A percentile compares a stretch with the other conserved stretches of the same genome.
Conservation (phyloP, 2,113 vertebrate genomes). For the Mesembrinibis cayennensis region DNA sequence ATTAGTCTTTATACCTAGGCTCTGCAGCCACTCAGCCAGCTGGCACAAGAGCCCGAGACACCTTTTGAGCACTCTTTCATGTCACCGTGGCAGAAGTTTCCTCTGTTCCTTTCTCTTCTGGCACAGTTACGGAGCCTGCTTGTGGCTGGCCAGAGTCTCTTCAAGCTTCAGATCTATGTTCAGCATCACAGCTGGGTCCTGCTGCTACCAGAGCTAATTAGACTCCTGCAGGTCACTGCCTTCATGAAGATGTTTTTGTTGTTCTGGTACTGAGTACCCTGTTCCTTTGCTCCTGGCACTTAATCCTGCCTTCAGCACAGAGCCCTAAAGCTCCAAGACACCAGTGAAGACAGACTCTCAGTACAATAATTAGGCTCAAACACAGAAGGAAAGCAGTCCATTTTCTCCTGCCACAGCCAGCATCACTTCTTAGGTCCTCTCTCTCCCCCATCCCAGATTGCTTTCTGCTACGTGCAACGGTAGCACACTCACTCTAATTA, state of each 20-base stretch:
- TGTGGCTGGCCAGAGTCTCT: conserved; percentile 17
- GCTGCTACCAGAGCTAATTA: conserved; percentile 59
- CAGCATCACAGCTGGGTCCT: conserved; percentile 57
- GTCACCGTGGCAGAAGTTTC: background rate
- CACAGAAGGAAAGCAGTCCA: background rate
- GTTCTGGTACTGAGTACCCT: background rate
- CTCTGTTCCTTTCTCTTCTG: conserved; percentile 19
- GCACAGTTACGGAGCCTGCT: conserved; percentile 18
- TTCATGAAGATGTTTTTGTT: conserved; percentile 50
- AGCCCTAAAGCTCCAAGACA: background rate
- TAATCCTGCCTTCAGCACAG: background rate
- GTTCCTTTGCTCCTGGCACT: background rate
- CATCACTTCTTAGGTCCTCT: background rate
- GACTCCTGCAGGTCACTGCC: conserved; percentile 43
- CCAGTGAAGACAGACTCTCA: background rate
- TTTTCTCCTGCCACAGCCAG: background rate
- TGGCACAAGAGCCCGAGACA: background rate
- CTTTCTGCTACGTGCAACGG: background rate
- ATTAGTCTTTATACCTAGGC: background rate
- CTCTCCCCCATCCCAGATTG: background rate
- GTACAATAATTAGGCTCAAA: conserved; percentile 15
- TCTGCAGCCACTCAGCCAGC: conserved; percentile 31
- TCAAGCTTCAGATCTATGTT: conserved; percentile 55
- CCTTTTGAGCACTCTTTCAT: conserved; percentile 31
- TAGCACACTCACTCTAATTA: background rate